These are phyloP conservation scores for Stomorhina lunata DNA, from an alignment of 2,888 invertebrate species.

Conservation along the genomic window DNA sequence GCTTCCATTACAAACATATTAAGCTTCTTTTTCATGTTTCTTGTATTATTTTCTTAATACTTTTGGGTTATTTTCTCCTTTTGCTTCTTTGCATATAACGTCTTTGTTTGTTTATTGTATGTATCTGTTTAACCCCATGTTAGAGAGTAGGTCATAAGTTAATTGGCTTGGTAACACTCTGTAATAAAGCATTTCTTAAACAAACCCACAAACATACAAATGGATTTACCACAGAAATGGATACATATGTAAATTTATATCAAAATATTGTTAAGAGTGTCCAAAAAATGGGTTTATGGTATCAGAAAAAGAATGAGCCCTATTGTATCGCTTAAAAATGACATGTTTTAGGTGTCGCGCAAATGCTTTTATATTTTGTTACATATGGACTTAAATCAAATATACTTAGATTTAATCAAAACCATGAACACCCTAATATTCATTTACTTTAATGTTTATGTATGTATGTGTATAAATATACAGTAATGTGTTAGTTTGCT, in stretches of 20 bases:
- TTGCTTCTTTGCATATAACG: conserved; percentile 15
- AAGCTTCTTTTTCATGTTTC: conserved; percentile 39
- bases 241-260: background rate
- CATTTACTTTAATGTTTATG: background rate
- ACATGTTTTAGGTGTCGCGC: too few species aligned
- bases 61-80: background rate
- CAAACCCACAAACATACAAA: background rate
- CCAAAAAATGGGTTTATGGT: too few species aligned
- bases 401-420: too few species aligned
- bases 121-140: conserved; percentile 34
- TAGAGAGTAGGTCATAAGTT: conserved; percentile 62
- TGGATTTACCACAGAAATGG: conserved; percentile 25
- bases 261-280: too few species aligned
- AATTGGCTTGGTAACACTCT: conserved; percentile 62
- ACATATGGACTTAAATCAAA: too few species aligned
- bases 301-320: too few species aligned
- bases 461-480: background rate
- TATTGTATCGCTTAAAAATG: too few species aligned
- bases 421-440: background rate
- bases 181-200: conserved; percentile 37
- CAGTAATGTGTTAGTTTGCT: conserved; percentile 22
- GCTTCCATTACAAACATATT: conserved; percentile 34
- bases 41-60: background rate
- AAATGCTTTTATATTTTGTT: too few species aligned
- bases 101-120: conserved; percentile 38